Evolutionary conservation across 1,140 invertebrate species (phyloP).

Genomic region (Ctenoplectra terminalis): DNA sequence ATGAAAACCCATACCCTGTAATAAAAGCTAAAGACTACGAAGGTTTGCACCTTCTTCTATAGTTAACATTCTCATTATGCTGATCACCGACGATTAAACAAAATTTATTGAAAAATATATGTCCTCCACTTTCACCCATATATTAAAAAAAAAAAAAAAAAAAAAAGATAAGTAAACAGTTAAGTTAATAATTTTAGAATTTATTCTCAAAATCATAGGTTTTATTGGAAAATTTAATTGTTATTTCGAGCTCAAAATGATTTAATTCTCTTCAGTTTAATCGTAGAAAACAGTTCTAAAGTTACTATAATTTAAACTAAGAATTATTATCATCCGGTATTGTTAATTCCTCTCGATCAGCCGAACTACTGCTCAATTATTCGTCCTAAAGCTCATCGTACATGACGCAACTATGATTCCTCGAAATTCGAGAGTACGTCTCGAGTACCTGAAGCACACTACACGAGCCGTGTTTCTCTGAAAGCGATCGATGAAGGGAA

Average conservation of each 20-base stretch:
- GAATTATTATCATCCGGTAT: too few species aligned
- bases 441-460: constrained; percentile 36
- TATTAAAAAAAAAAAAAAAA: neutral
- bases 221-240: too few species aligned
- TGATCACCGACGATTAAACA: neutral
- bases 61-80: neutral
- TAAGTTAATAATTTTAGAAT: too few species aligned
- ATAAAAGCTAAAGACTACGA: constrained; percentile 51
- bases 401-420: neutral
- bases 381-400: too few species aligned
- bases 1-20: constrained; percentile 55
- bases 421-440: constrained; percentile 31
- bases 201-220: neutral
- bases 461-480: constrained; percentile 30
- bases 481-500: constrained; percentile 47
- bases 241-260: neutral
- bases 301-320: too few species aligned
- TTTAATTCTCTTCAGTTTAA: too few species aligned
- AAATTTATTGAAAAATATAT: too few species aligned
- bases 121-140: too few species aligned
- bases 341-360: neutral
- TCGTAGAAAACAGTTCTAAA: too few species aligned
- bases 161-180: neutral
- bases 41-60: neutral
- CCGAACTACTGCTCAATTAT: neutral